Evolutionary conservation across 2,113 vertebrate species (phyloP).

Genomic region (Paraplagusia blochii): DNA sequence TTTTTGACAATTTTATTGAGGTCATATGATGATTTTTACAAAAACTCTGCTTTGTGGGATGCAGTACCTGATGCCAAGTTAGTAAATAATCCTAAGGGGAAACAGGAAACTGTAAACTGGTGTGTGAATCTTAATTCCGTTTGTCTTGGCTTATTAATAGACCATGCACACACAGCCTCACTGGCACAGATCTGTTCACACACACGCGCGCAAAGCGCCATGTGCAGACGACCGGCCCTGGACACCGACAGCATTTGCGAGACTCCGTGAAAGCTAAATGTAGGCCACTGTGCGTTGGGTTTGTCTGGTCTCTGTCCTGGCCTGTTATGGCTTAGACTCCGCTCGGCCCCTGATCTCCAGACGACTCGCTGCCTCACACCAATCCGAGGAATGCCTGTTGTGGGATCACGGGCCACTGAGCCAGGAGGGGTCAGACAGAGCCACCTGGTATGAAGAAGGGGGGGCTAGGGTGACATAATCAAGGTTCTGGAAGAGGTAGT

Average conservation of each 20-base stretch:
- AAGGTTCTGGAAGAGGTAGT: conserved; percentile 8
- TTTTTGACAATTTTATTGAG: background rate
- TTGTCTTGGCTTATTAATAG: conserved; percentile 41
- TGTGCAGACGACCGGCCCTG: conserved; percentile 23
- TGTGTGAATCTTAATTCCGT: conserved; percentile 44
- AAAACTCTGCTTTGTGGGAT: too few relatives aligned
- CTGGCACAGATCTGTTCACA: conserved; percentile 7
- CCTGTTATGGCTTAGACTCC: conserved; percentile 36
- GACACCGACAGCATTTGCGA: conserved; percentile 16
- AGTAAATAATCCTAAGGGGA: conserved; percentile 11
- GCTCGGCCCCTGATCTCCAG: conserved; percentile 58
- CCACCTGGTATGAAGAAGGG: conserved; percentile 55
- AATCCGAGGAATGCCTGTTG: conserved; percentile 61
- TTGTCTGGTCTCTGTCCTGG: conserved; percentile 6
- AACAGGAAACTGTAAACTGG: conserved; percentile 35
- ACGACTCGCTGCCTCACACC: conserved; percentile 63
- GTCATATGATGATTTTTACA: background rate
- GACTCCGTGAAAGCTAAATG: conserved; percentile 6
- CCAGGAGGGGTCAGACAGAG: conserved; percentile 29
- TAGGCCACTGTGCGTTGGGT: conserved; percentile 8
- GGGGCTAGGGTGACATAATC: conserved; percentile 51
- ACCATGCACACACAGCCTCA: conserved; percentile 21
- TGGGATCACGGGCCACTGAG: conserved; percentile 16
- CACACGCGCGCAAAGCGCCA: conserved; percentile 14
- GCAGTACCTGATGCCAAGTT: background rate